Conservation (phyloP, 2,797 vertebrate species). For the Phoxinus dragarum region DNA sequence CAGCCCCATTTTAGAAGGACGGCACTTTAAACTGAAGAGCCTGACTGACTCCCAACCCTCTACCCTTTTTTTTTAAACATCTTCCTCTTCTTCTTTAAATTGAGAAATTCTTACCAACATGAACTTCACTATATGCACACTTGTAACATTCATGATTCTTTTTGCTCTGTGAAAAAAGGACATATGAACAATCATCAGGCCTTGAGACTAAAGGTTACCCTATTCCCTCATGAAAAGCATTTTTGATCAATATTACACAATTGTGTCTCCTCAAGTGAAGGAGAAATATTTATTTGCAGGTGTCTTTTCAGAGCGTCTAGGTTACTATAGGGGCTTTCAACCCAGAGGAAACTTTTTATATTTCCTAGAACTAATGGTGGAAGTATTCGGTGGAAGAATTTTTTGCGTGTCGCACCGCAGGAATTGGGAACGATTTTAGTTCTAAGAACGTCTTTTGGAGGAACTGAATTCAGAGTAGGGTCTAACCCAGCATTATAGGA, state of each 20-base stretch:
- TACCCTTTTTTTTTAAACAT: background rate
- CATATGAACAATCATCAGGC: conserved; percentile 13
- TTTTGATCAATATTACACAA: conserved; percentile 40
- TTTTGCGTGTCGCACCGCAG: too few relatives aligned
- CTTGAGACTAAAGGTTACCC: conserved; percentile 33
- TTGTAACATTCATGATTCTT: conserved; percentile 47
- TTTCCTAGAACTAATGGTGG: too few relatives aligned
- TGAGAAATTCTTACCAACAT: conserved; percentile 56
- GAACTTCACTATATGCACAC: conserved; percentile 39
- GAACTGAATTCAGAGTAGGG: too few relatives aligned
- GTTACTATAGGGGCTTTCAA: too few relatives aligned
- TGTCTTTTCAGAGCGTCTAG: background rate
- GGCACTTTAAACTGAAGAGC: conserved; percentile 51
- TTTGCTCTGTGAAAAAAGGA: conserved; percentile 1
- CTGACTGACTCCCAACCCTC: background rate
- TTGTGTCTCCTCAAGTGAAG: background rate
- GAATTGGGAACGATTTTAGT: too few relatives aligned
- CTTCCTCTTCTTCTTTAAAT: conserved; percentile 46
- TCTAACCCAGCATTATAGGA: too few relatives aligned
- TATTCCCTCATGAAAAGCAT: conserved; percentile 13
- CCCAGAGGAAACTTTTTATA: too few relatives aligned
- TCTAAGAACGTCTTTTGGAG: too few relatives aligned
- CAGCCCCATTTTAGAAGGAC: conserved; percentile 61
- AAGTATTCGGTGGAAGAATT: too few relatives aligned
- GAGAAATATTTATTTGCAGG: conserved; percentile 22